Conservation (phyloP, 2,113 vertebrate genomes). For the Erythrocercus mccallii region DNA sequence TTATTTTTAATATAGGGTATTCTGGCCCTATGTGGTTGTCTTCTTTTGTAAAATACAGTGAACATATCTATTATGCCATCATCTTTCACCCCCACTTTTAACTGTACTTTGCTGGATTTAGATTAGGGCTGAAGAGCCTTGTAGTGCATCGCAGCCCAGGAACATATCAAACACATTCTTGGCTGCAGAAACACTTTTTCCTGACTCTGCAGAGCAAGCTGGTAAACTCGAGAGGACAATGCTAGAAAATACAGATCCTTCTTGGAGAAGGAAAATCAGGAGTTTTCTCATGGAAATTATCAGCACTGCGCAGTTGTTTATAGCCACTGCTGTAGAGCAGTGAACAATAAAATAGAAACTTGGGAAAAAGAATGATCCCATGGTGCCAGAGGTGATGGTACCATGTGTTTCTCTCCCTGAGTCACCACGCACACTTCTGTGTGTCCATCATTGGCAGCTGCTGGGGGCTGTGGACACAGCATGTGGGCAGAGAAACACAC, state of each 20-base stretch:
- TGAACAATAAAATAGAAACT: background rate
- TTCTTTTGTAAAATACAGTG: background rate
- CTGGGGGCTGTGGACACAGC: background rate
- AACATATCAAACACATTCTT: background rate
- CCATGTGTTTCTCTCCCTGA: background rate
- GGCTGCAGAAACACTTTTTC: background rate
- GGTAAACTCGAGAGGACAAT: background rate
- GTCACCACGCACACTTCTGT: background rate
- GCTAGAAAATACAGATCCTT: background rate
- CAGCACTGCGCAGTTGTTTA: background rate
- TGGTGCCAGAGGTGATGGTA: background rate
- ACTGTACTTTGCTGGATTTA: background rate
- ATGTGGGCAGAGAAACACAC: background rate
- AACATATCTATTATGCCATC: fast-evolving
- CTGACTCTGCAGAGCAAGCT: background rate
- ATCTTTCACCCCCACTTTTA: background rate
- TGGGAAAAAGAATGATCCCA: background rate
- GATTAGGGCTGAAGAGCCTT: background rate
- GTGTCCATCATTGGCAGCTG: background rate
- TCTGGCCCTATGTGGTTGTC: background rate
- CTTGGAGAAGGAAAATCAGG: background rate
- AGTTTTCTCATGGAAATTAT: background rate
- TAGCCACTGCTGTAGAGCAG: background rate
- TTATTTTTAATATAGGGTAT: background rate
- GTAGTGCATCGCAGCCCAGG: background rate